Base-by-base conservation (phyloP, 2,797 vertebrate species). In the Pteropus rufus region DNA sequence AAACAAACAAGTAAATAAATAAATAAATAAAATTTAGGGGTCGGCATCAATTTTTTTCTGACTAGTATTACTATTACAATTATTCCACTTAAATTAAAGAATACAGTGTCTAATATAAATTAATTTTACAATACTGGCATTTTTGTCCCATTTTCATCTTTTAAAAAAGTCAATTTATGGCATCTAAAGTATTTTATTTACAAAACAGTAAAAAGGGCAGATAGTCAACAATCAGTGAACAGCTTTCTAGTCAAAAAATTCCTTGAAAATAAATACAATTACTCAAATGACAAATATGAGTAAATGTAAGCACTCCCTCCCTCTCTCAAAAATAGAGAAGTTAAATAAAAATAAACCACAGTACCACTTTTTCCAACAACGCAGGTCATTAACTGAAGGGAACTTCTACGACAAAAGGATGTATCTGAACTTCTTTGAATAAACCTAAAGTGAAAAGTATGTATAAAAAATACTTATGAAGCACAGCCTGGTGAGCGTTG, bases 191-290 rank as follows among this genome's bases (percentile, higher is more conserved):
- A 26, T 14, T 82, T 36, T 52, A 72, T 65, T 65, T 65, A 72
- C 31, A 62, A 76, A 62, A 77, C 7, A 64, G 16, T 77, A 86
- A 62, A 80, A 79, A 94, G 29, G 23, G 1, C 10, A 87, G 6
- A 58, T 82, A 82, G 15, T 95, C 41, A 95, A 93, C 46, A 11
- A 81, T 72, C 21, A 76, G 0, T 82, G 10, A 94, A 90, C 19
- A 92, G n/a, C 16, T 94, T 95, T 93, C 85, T 91, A 83, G 36
- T 89, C 34, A 97, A 95, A 21, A 95, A 81, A 88, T 62, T 93
- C 56, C 56, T 56, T 96, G 65, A 92, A 94, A 97, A 79, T 60
- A 95, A 90, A 94, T 67, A 81, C 14, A 92, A 76, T 52, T 89
- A 87, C n/a, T 94, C 86, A 95, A 86, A 90, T 86, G 39, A 83